Evolutionary conservation across 2,113 vertebrate species (phyloP).

Genomic region (Dicrurus megarhynchus): DNA sequence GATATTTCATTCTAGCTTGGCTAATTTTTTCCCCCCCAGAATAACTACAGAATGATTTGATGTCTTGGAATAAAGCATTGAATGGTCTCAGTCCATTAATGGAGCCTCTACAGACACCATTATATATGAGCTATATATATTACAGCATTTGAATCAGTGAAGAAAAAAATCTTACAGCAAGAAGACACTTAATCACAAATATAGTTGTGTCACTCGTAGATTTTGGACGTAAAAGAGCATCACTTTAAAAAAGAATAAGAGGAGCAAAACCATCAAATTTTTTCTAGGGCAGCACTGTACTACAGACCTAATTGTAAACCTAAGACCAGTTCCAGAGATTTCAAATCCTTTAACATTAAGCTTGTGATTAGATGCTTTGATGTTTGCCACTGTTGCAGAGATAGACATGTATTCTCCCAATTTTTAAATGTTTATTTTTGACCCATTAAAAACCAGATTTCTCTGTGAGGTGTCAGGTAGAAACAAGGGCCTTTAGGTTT

Average conservation of each 20-base stretch:
- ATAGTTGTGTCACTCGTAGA: neutral
- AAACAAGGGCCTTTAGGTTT: neutral
- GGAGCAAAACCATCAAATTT: neutral
- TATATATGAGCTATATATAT: neutral
- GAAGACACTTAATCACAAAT: neutral
- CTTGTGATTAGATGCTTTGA: neutral
- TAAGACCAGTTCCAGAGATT: neutral
- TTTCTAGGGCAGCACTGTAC: neutral
- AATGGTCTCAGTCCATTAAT: conserved; percentile 17
- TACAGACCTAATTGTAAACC: neutral
- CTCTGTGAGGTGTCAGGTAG: neutral
- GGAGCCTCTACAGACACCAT: neutral
- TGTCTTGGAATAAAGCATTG: neutral
- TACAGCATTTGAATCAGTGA: neutral
- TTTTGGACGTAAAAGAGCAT: neutral
- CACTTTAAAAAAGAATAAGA: neutral
- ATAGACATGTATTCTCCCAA: neutral
- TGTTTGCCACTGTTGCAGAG: neutral
- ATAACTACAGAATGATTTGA: neutral
- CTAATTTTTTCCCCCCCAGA: neutral
- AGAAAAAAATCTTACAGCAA: neutral
- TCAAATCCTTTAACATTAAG: neutral
- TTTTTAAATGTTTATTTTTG: neutral
- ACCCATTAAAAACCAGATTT: neutral
- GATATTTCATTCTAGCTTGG: neutral